Base-by-base conservation (phyloP, 2,888 invertebrate species). In the Tipula vernalis region DNA sequence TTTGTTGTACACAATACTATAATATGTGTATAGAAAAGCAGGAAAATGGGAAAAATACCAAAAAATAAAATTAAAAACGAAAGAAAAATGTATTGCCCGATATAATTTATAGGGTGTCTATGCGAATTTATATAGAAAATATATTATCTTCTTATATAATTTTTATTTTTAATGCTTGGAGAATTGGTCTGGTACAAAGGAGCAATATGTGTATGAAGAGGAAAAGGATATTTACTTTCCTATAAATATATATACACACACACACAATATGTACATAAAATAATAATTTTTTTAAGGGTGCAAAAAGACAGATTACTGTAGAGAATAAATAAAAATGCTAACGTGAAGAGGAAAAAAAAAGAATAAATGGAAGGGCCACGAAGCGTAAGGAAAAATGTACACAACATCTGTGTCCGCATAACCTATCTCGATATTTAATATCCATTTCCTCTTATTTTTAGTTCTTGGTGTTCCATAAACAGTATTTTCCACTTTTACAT, bases 301-400 rank as follows among this genome's bases (percentile, higher is more conserved):
- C 84, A 84, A 84, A 84, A 84, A 84, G 84, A 84, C 84, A 84
- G 84, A 84, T 84, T 84, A 84, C 84, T 84, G 41, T 84, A 84
- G 41, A 84, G 41, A 84, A 39, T 84, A 39, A 84, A 84, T 84
- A 84, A 84, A 84, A 39, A 15, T 84, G n/a, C 3, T 71, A 71
- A 28, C 10, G 28, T 15, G n/a, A 1, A 57, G 5, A 57, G 15
- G 51, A 57, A 57, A 39, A 15, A 51, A 28, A 28, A 71, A 51
- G 51, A 71, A 71, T 71, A 71, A 71, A 28, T 71, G 39, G 84
- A 39, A 84, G 84, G 84, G 84, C 84, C 84, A 39, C 15, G 41
- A 71, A 28, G 71, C 41, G n/a, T n/a, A 84, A 83, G 36, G 36
- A 83, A 83, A 83, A 83, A 83, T 36, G 10, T 84, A 84, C 41